Base-by-base conservation (phyloP, 2,113 vertebrate species). In the Salvator merianae region DNA sequence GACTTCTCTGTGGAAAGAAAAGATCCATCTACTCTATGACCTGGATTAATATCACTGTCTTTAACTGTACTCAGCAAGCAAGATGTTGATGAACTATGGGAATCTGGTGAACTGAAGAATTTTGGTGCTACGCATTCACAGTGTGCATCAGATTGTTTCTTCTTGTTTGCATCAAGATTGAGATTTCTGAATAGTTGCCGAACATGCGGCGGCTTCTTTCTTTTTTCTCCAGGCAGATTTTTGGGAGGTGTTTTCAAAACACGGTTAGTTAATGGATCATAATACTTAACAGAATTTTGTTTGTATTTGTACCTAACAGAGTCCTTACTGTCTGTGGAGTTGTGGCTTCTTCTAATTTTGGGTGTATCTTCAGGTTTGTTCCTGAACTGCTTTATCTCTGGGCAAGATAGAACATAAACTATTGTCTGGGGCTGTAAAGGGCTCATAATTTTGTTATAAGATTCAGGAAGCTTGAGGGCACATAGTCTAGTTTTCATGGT, bases 351-450 rank as follows among this genome's bases (percentile, higher is more conserved):
- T 77, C 94, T 95, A 62, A 79, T 91, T 91, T 94, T 93, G 55
- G 91, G 90, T 80, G 74, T 36, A 12, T 89, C 85, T 84, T 84
- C 38, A 81, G 92, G 18, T 86, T 95, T 91, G 43, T 88, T 85
- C 87, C 91, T 83, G 83, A 73, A 91, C 43, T 93, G 93, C 65
- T 94, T 96, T 36, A 94, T 71, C 84, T 96, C 95, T 69, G 97
- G 96, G 28, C 97, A 97, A 0, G 97, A 97, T 81, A 98, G 97
- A 62, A 98, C 95, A 87, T 97, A 98, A 4, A 98, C 93, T 59
- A 97, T 84, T 53, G 97, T 97, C 91, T 96, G 94, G 8, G 96
- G 94, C 91, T 98, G 97, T 30, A 97, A 80, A 50, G 98, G 97
- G 68, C 95, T 97, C 92, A 97, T 93, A 68, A 97, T 94, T 87